Base-by-base conservation (phyloP, 2,888 invertebrate species). In the Agrotis ipsilon region DNA sequence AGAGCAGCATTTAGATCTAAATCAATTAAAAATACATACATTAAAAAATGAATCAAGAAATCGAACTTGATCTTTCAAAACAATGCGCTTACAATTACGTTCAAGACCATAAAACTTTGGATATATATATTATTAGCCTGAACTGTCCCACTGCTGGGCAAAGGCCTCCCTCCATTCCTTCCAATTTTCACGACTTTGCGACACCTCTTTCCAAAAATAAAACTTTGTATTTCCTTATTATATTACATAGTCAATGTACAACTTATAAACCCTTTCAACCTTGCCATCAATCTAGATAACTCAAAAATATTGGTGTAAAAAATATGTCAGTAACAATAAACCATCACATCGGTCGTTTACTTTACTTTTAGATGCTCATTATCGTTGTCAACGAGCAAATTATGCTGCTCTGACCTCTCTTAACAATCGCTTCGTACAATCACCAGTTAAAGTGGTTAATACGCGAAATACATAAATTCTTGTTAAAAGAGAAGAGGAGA, bases 311-410 rank as follows among this genome's bases (percentile, higher is more conserved):
- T 16, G 61, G 11, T 46, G 19, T 57, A 66, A 81, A 81, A 79
- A 81, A 66, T 21, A 21, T 21, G 24, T 19, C 62, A 39, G 49
- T 54, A 32, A 54, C 55, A 64, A 72, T 81, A 80, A 82, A 83
- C n/a, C 49, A 75, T 72, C 11, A 21, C n/a, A 45, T 19, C 0
- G 46, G 58, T 51, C 54, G 46, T 70, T 74, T 68, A 64, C 58
- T 71, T 64, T 52, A 68, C 66, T 72, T 83, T 78, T 78, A 75
- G 75, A 69, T 43, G 72, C 68, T 83, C 75, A 81, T 82, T 83
- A 81, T 68, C 52, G 46, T 63, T 52, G 68, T 67, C 70, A 78
- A 75, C 77, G 74, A 73, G 63, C 21, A 57, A 55, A 77, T 84
- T 83, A 75, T 82, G 64, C 72, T 49, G 62, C 0, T 21, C 27